Base-by-base conservation (phyloP, 2,113 vertebrate genomes). In the Laticauda laticaudata region DNA sequence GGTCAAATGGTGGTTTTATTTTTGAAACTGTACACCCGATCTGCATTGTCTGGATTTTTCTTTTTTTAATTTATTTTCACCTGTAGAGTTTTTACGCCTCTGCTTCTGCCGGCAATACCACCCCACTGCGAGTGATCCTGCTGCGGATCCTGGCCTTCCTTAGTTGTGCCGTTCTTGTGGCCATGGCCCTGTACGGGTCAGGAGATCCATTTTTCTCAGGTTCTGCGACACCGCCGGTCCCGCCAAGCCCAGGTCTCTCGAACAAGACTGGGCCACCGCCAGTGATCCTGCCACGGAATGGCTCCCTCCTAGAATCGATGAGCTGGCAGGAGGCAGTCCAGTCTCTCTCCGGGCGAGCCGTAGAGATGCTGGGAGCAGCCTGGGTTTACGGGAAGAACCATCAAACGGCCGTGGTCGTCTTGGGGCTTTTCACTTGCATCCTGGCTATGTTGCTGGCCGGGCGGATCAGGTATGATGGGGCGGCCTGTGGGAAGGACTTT, bases 391-490 rank as follows among this genome's bases (percentile, higher is more conserved):
- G 99, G 88, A 98, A 96, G 91, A 97, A 97, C 95, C 98, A 99
- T 95, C 98, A 98, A 96, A 96, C 98, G 85, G 97, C 97, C 2
- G 94, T 99, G 0, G 98, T 97, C n/a, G 96, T 97, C 6, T 94
- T 98, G 69, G 99, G 99, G 57, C 97, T 99, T 91, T 92, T 98
- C 94, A 98, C 98, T 90, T 99, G 99, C 96, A 94, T 99, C 87
- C 96, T 98, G 90, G 98, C 98, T 92, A 97, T 99, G 97, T 94
- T 99, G 92, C 96, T 99, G 92, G 99, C 98, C 0, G 99, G 99
- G 51, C 97, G 98, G 51, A 92, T 97, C 95, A 98, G 99, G 99
- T 99, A 92, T 0, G 23, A 5, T 23, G 88, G 3, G 29, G 8
- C 3, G 5, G n/a, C 2, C 69, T 39, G 69, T 14, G n/a, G 0